Base-by-base conservation (phyloP, 2,797 vertebrate genomes). In the Sebastes hubbsi region DNA sequence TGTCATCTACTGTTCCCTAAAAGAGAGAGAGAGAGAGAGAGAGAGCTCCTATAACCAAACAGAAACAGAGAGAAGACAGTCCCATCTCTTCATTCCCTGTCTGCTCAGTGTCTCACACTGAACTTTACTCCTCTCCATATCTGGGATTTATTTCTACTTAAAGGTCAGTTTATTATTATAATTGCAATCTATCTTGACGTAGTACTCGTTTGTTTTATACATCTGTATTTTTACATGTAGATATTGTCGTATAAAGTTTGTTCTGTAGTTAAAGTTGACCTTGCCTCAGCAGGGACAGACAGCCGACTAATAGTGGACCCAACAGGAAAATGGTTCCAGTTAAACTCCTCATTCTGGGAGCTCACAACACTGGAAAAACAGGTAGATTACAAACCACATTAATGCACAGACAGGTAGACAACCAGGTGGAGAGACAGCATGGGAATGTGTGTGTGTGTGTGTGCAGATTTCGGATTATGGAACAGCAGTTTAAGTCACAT, bases 281-380 rank as follows among this genome's bases (percentile, higher is more conserved):
- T 38, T 38, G 0, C 36, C 5, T 38, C 36, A 38, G 36, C 36
- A 38, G 36, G 36, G 36, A 38, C 36, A 38, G 36, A 38, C 36
- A 38, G 36, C 0, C 13, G 36, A 0, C 36, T 38, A 38, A 38
- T 14, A 38, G 36, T 58, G 54, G 42, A 22, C 29, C 46, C 20
- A 8, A 8, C 27, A 46, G 73, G 67, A 89, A 69, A 49, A 90
- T 92, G 88, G 89, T 90, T 75, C 87, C 89, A 54, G 87, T 94
- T 3, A 94, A 93, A 66, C 74, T 94, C n/a, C 89, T 94, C 52
- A 54, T 94, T n/a, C 81, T 94, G 72, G 93, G 93, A 75, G 80
- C 87, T 61, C 88, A 87, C 7, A 92, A 92, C 85, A 90, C 91
- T 49, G 93, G 93, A 36, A 93, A 94, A 87, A 93, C 93, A 88